A percentile compares a stretch with the other conserved stretches of the same genome.
Conservation (phyloP, 2,113 vertebrate genomes). For the Bombycilla garrulus region DNA sequence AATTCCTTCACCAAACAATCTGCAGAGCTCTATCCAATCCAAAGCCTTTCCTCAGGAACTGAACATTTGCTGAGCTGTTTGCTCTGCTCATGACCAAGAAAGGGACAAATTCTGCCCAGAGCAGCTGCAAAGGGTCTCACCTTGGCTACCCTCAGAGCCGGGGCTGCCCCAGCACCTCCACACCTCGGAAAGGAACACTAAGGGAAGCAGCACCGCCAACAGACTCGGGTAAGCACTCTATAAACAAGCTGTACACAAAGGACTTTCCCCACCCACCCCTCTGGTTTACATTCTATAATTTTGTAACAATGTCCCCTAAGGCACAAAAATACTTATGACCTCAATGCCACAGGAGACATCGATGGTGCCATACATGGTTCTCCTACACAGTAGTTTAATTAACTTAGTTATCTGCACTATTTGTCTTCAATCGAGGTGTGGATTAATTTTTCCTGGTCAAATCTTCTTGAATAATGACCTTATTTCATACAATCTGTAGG, state of each 20-base stretch:
- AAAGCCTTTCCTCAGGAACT: background rate
- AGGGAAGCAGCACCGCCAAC: slow-evolving; percentile 28
- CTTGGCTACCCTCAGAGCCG: background rate
- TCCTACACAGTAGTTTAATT: slow-evolving; percentile 71
- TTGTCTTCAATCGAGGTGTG: slow-evolving; percentile 56
- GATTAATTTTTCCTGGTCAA: slow-evolving; percentile 66
- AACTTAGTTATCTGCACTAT: slow-evolving; percentile 67
- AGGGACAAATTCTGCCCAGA: background rate
- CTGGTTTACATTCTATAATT: slow-evolving; percentile 57
- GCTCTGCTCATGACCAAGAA: background rate
- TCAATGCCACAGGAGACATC: slow-evolving; percentile 68
- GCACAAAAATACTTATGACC: slow-evolving; percentile 69
- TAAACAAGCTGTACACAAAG: slow-evolving; percentile 48
- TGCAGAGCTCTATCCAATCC: slow-evolving; percentile 1
- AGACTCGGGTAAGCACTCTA: slow-evolving; percentile 41
- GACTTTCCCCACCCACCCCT: slow-evolving; percentile 51
- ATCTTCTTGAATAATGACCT: slow-evolving; percentile 63
- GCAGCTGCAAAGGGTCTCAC: background rate
- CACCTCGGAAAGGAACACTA: background rate
- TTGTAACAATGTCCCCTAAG: slow-evolving; percentile 68
- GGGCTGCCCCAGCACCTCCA: background rate
- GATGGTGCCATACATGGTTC: slow-evolving; percentile 60
- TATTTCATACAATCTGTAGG: slow-evolving; percentile 48
- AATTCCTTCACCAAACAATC: slow-evolving; percentile 16
- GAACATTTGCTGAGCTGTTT: background rate